Evolutionary conservation across 2,888 invertebrate genomes (phyloP).

Genomic region (Parnassius orleans): DNA sequence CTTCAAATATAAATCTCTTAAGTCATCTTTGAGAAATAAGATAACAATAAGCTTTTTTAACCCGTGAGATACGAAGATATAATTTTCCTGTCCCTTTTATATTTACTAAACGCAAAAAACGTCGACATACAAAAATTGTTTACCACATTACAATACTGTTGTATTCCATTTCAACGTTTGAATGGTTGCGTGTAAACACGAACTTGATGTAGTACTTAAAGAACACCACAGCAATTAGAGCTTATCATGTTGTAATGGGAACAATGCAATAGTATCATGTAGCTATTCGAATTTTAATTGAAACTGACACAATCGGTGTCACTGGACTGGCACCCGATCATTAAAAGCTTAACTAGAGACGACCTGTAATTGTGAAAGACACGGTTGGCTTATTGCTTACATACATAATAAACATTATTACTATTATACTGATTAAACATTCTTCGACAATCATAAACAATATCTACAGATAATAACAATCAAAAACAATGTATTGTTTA

Average conservation of each 20-base stretch:
- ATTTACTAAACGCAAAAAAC: constrained; percentile 9
- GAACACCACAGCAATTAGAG: constrained; percentile 66
- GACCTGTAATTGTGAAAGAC: constrained; percentile 21
- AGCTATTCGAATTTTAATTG: constrained; percentile 50
- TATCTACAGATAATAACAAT: neutral
- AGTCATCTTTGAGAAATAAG: constrained; percentile 4
- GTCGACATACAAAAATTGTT: constrained; percentile 11
- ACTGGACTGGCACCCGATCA: constrained; percentile 39
- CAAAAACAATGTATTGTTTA: neutral
- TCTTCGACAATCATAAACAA: neutral
- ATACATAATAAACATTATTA: neutral
- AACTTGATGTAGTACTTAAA: constrained; percentile 40
- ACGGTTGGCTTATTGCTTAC: constrained; percentile 25
- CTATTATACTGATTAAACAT: constrained; percentile 6
- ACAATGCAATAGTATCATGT: constrained; percentile 54
- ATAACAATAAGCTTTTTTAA: constrained; percentile 1
- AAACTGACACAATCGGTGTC: constrained; percentile 56
- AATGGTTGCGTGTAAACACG: constrained; percentile 51
- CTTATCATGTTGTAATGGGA: constrained; percentile 69
- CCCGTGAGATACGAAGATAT: constrained; percentile 9
- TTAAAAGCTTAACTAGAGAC: constrained; percentile 31
- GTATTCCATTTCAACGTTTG: constrained; percentile 32
- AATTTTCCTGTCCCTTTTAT: constrained; percentile 14
- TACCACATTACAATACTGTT: constrained; percentile 12
- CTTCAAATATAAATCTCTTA: no score